Evolutionary conservation across 2,797 vertebrate species (phyloP).

Genomic region (Propithecus perrieri): DNA sequence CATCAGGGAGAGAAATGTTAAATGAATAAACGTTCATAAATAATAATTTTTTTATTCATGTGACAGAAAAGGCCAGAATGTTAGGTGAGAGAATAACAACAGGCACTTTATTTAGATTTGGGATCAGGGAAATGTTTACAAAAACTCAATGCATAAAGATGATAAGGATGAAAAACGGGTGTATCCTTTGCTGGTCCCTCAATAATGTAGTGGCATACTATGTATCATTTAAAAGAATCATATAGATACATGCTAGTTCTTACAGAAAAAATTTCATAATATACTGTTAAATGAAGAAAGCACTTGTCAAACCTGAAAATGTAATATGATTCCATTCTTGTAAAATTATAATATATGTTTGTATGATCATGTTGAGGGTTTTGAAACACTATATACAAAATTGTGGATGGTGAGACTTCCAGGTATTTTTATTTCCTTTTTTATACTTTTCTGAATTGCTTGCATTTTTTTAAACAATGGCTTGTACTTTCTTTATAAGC

Average conservation of each 20-base stretch:
- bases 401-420: neutral
- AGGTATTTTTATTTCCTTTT: neutral
- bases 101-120: neutral
- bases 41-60: too few relatives aligned
- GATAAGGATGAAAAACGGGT: neutral
- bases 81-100: neutral
- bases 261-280: accelerated
- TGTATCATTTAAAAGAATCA: neutral
- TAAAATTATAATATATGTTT: neutral
- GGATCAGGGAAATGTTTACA: neutral
- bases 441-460: slow-evolving; percentile 4
- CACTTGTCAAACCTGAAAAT: neutral
- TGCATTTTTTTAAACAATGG: neutral
- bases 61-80: neutral
- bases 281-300: neutral
- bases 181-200: neutral
- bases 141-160: neutral
- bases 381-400: neutral
- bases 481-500: neutral
- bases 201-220: accelerated
- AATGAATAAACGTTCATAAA: too few relatives aligned
- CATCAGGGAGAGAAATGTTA: neutral
- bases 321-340: neutral
- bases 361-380: neutral
- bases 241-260: neutral